A percentile compares a stretch with the other conserved stretches of the same genome.
Conservation (phyloP, 1,140 invertebrate genomes). For the Ceratosolen fusciceps region DNA sequence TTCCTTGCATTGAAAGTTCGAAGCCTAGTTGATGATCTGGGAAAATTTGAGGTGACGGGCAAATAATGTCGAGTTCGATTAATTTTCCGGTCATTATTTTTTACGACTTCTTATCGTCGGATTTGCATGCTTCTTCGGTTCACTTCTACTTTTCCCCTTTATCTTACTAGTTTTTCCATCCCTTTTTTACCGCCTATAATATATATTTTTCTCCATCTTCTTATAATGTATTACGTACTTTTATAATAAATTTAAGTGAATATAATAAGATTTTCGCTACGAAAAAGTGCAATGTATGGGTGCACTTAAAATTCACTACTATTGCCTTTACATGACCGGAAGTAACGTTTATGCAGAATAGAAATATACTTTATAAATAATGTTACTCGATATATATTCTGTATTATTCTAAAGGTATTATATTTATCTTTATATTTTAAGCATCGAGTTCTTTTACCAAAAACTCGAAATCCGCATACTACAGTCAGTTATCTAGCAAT, state of each 20-base stretch:
- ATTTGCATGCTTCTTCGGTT: constrained; percentile 52
- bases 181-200: not conserved
- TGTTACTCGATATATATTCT: not conserved
- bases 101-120: constrained; percentile 65
- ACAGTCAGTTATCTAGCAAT: not conserved
- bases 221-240: not conserved
- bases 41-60: constrained; percentile 61
- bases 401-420: constrained; percentile 5
- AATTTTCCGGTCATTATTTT: constrained; percentile 71
- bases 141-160: constrained; percentile 42
- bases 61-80: constrained; percentile 64
- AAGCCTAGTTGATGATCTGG: constrained; percentile 57
- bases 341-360: not conserved
- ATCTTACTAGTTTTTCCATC: constrained; percentile 15
- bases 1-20: constrained; percentile 30
- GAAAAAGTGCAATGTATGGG: not conserved
- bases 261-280: not conserved
- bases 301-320: not conserved
- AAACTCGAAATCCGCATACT: not conserved
- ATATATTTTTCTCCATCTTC: not conserved
- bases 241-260: constrained; percentile 7
- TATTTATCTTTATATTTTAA: not conserved
- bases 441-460: not conserved
- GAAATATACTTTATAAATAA: not conserved
- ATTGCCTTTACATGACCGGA: not conserved